A percentile compares a stretch with the other conserved stretches of the same genome.
Conservation (phyloP, 2,888 invertebrate species). For the Byasa hedistus region DNA sequence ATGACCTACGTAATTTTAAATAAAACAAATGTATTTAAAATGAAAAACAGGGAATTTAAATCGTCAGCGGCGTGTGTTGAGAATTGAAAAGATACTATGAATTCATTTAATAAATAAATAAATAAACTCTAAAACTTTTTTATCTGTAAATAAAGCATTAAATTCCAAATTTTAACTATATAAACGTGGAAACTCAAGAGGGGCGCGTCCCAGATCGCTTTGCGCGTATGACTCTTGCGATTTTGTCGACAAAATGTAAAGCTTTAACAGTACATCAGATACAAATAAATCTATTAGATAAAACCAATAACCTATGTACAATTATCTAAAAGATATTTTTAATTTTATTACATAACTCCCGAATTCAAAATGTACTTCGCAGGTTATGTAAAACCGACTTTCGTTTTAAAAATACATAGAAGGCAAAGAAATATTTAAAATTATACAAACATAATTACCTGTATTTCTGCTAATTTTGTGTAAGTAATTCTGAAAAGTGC, state of each 20-base stretch:
- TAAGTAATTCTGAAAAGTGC: constrained; percentile 84
- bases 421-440: constrained; percentile 20
- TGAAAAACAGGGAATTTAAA: not conserved
- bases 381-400: constrained; percentile 38
- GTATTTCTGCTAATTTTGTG: constrained; percentile 81
- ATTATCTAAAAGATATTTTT: constrained; percentile 24
- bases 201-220: constrained; percentile 12
- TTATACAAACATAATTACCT: constrained; percentile 64
- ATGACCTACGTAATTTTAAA: too few relatives aligned
- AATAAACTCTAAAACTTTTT: too few relatives aligned
- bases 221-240: constrained; percentile 2
- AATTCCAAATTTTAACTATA: not conserved
- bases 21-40: too few relatives aligned
- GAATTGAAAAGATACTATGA: not conserved
- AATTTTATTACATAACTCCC: constrained; percentile 45
- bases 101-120: not conserved
- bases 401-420: constrained; percentile 28
- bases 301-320: not conserved
- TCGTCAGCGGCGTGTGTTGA: not conserved
- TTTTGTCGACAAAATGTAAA: constrained; percentile 3
- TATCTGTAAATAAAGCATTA: not conserved
- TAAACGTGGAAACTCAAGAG: not conserved
- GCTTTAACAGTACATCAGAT: not conserved
- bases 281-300: not conserved
- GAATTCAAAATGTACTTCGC: constrained; percentile 41